These are phyloP conservation scores for Philypnodon macrostomus DNA, from an alignment of 2,797 vertebrate species.

Conservation along the genomic window DNA sequence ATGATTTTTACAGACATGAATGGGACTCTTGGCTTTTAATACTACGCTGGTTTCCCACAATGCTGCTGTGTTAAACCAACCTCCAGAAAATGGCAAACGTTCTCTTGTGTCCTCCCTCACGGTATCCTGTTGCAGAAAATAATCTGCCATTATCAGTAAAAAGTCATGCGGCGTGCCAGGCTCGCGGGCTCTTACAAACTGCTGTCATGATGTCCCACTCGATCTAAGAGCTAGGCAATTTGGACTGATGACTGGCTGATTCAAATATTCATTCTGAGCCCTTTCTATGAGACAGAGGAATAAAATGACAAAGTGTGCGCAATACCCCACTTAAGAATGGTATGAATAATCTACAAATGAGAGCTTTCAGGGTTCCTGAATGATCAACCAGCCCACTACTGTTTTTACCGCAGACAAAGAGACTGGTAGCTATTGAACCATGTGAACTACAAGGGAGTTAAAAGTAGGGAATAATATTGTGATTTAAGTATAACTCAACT, in stretches of 20 bases:
- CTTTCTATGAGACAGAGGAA: slow-evolving; percentile 19
- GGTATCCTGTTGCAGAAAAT: slow-evolving; percentile 29
- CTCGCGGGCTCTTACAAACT: slow-evolving; percentile 17
- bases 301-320: slow-evolving; percentile 23
- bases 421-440: not conserved
- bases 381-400: slow-evolving; percentile 2
- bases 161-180: slow-evolving; percentile 11
- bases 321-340: not conserved
- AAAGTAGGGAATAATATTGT: not conserved
- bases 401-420: slow-evolving; percentile 1
- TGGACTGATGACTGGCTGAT: slow-evolving; percentile 20
- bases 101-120: slow-evolving; percentile 21
- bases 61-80: slow-evolving; percentile 50
- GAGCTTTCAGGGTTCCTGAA: slow-evolving; percentile 1
- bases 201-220: slow-evolving; percentile 36
- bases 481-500: too few relatives aligned
- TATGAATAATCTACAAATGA: slow-evolving; percentile 16
- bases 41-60: slow-evolving; percentile 42
- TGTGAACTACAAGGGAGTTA: too few relatives aligned
- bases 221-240: slow-evolving; percentile 25
- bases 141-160: slow-evolving; percentile 42
- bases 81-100: slow-evolving; percentile 40
- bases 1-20: slow-evolving; percentile 9
- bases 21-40: slow-evolving; percentile 37
- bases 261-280: slow-evolving; percentile 17